These are phyloP conservation scores for Clivina fossor DNA, from an alignment of 2,888 invertebrate genomes.

Conservation along the genomic window DNA sequence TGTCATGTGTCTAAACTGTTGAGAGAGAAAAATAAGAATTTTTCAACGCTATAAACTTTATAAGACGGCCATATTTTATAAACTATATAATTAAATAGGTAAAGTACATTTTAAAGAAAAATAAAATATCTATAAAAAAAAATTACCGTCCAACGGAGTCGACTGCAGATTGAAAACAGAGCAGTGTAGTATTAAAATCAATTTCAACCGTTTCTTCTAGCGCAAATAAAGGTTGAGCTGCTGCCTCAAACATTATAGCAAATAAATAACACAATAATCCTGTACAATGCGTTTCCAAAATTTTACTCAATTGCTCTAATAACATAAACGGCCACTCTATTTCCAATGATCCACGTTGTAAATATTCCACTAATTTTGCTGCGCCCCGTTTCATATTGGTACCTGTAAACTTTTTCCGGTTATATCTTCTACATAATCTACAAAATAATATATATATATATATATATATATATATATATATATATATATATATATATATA, in stretches of 20 bases:
- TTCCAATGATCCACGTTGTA: slow-evolving; percentile 43
- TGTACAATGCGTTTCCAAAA: slow-evolving; percentile 72
- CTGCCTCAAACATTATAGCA: slow-evolving; percentile 71
- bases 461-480: too few species aligned
- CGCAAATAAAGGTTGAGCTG: slow-evolving; percentile 56
- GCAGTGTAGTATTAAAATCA: slow-evolving; percentile 51
- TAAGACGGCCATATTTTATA: too few species aligned
- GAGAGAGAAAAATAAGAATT: too few species aligned
- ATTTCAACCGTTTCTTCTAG: slow-evolving; percentile 44
- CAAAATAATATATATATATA: too few species aligned
- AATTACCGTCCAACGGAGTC: slow-evolving; percentile 54
- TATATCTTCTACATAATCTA: not conserved
- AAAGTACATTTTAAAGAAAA: slow-evolving; percentile 19
- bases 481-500: too few species aligned
- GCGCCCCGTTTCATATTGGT: slow-evolving; percentile 46
- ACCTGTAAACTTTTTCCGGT: slow-evolving; percentile 9
- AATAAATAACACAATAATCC: slow-evolving; percentile 81
- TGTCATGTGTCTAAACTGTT: too few species aligned
- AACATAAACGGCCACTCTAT: slow-evolving; percentile 46
- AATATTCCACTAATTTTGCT: slow-evolving; percentile 46
- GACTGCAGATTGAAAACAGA: slow-evolving; percentile 55
- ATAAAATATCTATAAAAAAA: slow-evolving; percentile 9
- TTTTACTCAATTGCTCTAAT: slow-evolving; percentile 54
- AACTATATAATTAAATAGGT: not conserved
- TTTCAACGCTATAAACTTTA: too few species aligned